A percentile compares a stretch with the other conserved stretches of the same genome.
Conservation (phyloP, 2,888 invertebrate species). For the Bombylius major region DNA sequence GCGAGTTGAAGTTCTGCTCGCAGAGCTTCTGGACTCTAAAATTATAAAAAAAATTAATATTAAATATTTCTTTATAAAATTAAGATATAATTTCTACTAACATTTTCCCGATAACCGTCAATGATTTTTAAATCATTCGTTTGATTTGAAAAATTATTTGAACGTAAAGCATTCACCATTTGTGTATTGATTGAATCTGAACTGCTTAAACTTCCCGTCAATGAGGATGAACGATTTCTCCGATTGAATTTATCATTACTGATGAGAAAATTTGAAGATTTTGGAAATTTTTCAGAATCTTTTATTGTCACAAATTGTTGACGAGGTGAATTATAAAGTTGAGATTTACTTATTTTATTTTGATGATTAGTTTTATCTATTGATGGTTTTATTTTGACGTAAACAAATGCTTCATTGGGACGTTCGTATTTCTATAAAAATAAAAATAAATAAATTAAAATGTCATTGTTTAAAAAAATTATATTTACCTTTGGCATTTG, state of each 20-base stretch:
- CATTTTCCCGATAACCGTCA: slow-evolving; percentile 37
- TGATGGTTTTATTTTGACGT: slow-evolving; percentile 18
- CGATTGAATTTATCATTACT: not conserved
- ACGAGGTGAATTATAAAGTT: slow-evolving; percentile 7
- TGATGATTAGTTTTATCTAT: not conserved
- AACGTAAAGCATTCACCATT: slow-evolving; percentile 24
- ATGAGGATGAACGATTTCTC: slow-evolving; percentile 9
- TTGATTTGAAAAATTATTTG: slow-evolving; percentile 24
- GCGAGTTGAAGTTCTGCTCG: slow-evolving; percentile 37
- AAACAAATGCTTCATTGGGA: slow-evolving; percentile 29
- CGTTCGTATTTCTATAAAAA: slow-evolving; percentile 26
- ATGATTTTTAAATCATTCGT: slow-evolving; percentile 26
- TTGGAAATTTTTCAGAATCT: not conserved
- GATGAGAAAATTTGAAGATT: slow-evolving; percentile 1
- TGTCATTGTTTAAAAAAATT: not conserved
- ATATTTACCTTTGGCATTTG: slow-evolving; percentile 33
- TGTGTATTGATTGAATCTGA: slow-evolving; percentile 20
- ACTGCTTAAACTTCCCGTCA: not conserved
- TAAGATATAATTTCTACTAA: slow-evolving; percentile 16
- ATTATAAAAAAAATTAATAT: slow-evolving; percentile 6
- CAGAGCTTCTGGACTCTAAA: slow-evolving; percentile 36
- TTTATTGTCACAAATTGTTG: slow-evolving; percentile 3
- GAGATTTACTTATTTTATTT: slow-evolving; percentile 4
- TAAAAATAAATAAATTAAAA: not conserved
- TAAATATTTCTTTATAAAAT: not conserved